Evolutionary conservation across 1,140 invertebrate species (phyloP).

Genomic region (Drosophila parvula): DNA sequence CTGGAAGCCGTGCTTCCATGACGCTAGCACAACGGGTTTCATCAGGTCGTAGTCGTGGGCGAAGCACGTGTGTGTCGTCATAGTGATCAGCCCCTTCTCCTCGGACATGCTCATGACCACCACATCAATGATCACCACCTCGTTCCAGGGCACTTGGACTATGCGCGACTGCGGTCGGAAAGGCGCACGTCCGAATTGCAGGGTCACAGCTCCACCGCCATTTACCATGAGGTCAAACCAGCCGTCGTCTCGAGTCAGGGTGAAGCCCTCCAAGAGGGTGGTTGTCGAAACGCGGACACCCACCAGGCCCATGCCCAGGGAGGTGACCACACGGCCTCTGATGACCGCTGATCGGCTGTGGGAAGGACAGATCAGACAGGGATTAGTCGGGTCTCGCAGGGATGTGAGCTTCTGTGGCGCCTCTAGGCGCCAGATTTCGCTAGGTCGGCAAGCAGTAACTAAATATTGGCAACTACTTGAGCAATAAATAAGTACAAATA

Average conservation of each 20-base stretch:
- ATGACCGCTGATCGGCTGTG: constrained; percentile 97
- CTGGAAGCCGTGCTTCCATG: constrained; percentile 98
- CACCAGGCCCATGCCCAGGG: constrained; percentile 95
- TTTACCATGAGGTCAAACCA: constrained; percentile 99
- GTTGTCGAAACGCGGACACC: constrained; percentile 97
- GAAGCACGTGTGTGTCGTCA: constrained; percentile 90
- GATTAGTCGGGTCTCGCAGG: constrained; percentile 61
- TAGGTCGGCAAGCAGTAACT: constrained; percentile 64
- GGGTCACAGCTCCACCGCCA: constrained; percentile 96
- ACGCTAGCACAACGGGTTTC: constrained; percentile 96
- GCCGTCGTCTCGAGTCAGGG: constrained; percentile 94
- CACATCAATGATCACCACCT: constrained; percentile 95
- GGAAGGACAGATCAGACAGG: constrained; percentile 37
- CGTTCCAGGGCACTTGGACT: constrained; percentile 98
- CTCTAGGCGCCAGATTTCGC: constrained; percentile 29
- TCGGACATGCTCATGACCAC: constrained; percentile 93
- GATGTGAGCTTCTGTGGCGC: constrained; percentile 31
- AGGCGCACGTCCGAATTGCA: constrained; percentile 96
- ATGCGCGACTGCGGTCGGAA: constrained; percentile 95
- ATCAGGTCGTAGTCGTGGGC: constrained; percentile 97
- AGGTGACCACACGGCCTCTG: constrained; percentile 95
- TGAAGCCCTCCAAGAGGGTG: constrained; percentile 96
- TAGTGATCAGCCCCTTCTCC: constrained; percentile 87
- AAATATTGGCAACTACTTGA: constrained; percentile 66
- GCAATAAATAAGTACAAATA: constrained; percentile 70